Evolutionary conservation across 23 tunicate species (phyloP), one percentile per base, ranked within the genome.

Genomic region (Clavelina lepadiformis): DNA sequence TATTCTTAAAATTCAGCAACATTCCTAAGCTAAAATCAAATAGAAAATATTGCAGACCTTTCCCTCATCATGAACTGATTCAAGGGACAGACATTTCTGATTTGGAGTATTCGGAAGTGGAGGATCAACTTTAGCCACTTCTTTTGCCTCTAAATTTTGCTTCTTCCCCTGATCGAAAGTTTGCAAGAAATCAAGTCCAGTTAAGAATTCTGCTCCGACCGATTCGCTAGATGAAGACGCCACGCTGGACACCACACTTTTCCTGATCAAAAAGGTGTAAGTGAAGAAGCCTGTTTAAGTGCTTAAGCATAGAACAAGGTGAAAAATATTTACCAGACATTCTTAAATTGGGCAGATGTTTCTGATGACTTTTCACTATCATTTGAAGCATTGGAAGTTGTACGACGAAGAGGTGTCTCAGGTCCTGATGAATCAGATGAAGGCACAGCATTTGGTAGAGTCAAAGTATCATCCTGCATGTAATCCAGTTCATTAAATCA

Each of bases 1-100:
- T n/a, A n/a, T n/a, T n/a, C n/a, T n/a, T n/a, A n/a, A n/a, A n/a
- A n/a, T n/a, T n/a, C n/a, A n/a, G n/a, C n/a, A n/a, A n/a, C n/a
- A n/a, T n/a, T n/a, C n/a, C n/a, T n/a, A n/a, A n/a, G n/a, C n/a
- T n/a, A n/a, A n/a, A n/a, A n/a, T n/a, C n/a, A n/a, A n/a, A n/a
- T 8, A 41, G 15, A 41, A 41, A 41, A 41, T 8, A 20, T 7
- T 19, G 31, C 50, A 11, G 5, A 66, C 72, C 72, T 66, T 66
- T 46, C 46, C 57, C 7, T 66, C 72, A 46, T 66, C 72, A 47
- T 66, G 72, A 22, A 87, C 96, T 0, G 96, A 87, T 65, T 87
- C 96, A 55, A 79, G 66, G 5, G 96, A 87, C 3, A 59, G 69
- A 30, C 96, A 72, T 38, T 87, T 87, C 56, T 69, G 72, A n/a